These are phyloP conservation scores for Amiota communis DNA, from an alignment of 2,888 invertebrate genomes.

Conservation along the genomic window DNA sequence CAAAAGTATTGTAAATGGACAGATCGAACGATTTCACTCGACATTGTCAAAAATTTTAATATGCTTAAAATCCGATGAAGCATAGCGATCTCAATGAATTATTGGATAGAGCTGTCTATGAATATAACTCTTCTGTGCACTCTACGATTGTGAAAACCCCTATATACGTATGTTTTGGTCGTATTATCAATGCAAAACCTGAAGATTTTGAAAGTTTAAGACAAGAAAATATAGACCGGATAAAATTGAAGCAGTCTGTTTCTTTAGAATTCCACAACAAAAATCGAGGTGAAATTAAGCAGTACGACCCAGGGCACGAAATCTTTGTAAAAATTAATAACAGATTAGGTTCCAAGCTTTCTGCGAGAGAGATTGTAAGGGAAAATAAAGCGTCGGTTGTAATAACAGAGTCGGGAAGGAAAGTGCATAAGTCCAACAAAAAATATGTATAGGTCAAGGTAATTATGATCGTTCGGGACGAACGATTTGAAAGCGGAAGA, in stretches of 20 bases:
- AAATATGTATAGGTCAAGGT: no score
- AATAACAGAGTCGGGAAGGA: not conserved
- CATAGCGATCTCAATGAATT: not conserved
- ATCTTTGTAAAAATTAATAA: constrained; percentile 8
- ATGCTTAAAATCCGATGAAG: not conserved
- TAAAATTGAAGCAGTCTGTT: not conserved
- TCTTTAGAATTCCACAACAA: constrained; percentile 4
- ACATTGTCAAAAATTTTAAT: not conserved
- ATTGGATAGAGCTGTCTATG: not conserved
- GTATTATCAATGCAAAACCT: not conserved
- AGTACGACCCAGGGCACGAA: not conserved
- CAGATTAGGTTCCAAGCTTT: constrained; percentile 1
- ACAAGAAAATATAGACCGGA: not conserved
- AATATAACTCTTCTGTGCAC: constrained; percentile 2
- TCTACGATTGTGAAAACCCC: not conserved
- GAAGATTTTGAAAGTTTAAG: not conserved
- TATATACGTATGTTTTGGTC: constrained; percentile 1
- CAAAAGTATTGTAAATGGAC: no score
- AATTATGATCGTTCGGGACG: no score
- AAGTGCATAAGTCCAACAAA: constrained; percentile 1
- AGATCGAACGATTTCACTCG: no score
- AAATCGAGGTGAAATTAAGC: not conserved
- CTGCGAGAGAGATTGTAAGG: constrained; percentile 10
- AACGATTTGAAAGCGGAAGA: no score
- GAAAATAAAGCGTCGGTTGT: not conserved